Conservation (phyloP, 2,113 vertebrate species). For the Herpailurus yagouaroundi region DNA sequence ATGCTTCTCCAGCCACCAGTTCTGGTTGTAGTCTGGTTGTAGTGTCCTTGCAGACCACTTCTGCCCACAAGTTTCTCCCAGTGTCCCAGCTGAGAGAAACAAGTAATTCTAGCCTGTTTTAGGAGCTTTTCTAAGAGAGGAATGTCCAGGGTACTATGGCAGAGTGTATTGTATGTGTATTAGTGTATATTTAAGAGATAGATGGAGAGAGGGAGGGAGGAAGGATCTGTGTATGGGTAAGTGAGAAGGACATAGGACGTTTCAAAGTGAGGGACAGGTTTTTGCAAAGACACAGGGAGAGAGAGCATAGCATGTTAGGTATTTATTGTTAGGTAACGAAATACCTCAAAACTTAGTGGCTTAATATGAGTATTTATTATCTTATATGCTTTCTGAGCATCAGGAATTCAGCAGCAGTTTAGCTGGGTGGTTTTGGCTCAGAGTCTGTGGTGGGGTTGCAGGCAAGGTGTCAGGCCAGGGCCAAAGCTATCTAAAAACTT, state of each 20-base stretch:
- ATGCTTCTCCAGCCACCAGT: slow-evolving; percentile 94
- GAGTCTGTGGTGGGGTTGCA: not conserved
- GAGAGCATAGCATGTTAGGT: not conserved
- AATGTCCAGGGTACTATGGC: not conserved
- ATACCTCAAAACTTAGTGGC: not conserved
- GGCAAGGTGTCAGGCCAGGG: not conserved
- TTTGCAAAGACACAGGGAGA: not conserved
- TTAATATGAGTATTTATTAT: not conserved
- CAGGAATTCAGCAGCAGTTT: not conserved
- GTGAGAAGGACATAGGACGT: not conserved
- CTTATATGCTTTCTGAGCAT: not conserved
- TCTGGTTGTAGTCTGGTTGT: slow-evolving; percentile 95
- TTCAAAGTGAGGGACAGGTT: not conserved
- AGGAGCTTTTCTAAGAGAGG: not conserved
- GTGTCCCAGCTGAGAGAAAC: not conserved
- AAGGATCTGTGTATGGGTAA: not conserved
- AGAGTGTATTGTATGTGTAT: not conserved
- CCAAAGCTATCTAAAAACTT: not conserved
- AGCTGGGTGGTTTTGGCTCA: not conserved
- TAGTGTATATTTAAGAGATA: not conserved
- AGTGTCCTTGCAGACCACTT: slow-evolving; percentile 91
- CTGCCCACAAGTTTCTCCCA: not conserved
- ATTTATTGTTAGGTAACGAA: not conserved
- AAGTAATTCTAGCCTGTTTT: not conserved
- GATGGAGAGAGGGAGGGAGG: not conserved